Percentiles rank a stretch among this genome's conserved stretches.
Conservation (phyloP, 2,113 vertebrate species). For the Peromyscus maniculatus region DNA sequence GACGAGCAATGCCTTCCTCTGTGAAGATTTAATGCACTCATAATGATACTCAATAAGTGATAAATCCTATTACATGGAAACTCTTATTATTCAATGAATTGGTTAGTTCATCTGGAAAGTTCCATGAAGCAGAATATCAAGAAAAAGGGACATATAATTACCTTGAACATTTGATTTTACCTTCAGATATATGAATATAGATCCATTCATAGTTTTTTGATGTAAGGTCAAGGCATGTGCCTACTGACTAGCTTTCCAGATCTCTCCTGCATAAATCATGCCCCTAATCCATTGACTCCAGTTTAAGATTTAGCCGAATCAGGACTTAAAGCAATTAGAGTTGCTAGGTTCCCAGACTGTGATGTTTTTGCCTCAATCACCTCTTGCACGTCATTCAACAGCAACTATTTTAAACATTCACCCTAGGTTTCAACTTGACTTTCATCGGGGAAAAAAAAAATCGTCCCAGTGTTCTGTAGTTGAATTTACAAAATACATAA, state of each 20-base stretch:
- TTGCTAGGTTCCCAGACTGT: not conserved
- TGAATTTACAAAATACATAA: conserved; percentile 61
- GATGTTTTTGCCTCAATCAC: conserved; percentile 30
- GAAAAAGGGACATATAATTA: conserved; percentile 71
- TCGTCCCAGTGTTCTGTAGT: not conserved
- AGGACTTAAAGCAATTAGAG: conserved; percentile 60
- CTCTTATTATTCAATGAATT: conserved; percentile 10
- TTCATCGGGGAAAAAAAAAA: conserved; percentile 6
- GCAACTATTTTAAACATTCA: conserved; percentile 46
- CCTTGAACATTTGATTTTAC: conserved; percentile 72
- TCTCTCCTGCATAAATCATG: conserved; percentile 73
- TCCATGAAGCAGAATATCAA: conserved; percentile 41
- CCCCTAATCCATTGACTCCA: conserved; percentile 53
- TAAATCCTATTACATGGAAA: conserved; percentile 63
- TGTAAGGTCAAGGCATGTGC: conserved; percentile 59
- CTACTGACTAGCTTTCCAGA: conserved; percentile 69
- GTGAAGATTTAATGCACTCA: conserved; percentile 49
- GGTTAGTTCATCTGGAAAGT: conserved; percentile 62
- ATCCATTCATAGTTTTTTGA: conserved; percentile 65
- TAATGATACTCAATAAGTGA: conserved; percentile 49
- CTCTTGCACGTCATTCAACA: not conserved
- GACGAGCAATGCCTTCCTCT: conserved; percentile 7
- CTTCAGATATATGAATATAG: conserved; percentile 70
- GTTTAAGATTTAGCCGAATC: conserved; percentile 60
- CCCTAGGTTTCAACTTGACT: conserved; percentile 41